Conservation (phyloP, 2,113 vertebrate genomes). For the Notiomystis cincta region DNA sequence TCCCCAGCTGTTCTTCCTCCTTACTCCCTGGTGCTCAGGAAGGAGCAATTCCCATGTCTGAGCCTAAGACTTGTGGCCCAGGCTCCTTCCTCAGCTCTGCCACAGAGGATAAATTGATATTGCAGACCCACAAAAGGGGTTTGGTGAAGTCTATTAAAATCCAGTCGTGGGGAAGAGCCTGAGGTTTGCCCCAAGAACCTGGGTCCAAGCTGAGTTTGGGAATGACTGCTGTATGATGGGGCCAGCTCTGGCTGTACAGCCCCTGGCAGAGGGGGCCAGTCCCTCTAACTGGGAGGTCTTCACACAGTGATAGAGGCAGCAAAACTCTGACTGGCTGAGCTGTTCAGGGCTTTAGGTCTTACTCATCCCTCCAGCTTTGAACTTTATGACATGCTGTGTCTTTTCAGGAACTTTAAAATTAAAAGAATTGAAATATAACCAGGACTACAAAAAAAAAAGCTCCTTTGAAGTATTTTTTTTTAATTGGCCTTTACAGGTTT, state of each 20-base stretch:
- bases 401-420: conserved; percentile 23
- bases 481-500: conserved; percentile 15
- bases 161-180: neutral
- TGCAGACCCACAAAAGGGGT: neutral
- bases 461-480: conserved; percentile 14
- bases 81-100: neutral
- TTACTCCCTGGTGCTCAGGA: neutral
- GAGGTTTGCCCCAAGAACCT: neutral
- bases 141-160: neutral
- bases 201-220: neutral
- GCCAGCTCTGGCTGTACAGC: neutral
- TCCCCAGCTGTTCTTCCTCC: neutral
- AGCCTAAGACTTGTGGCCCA: neutral
- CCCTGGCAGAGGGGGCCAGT: neutral
- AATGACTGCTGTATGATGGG: neutral
- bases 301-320: neutral
- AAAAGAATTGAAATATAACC: neutral
- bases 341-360: neutral
- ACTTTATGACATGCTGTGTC: conserved; percentile 6
- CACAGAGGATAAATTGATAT: neutral
- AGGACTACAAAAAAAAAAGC: neutral
- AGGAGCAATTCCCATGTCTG: fast-evolving
- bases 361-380: neutral
- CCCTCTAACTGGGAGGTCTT: neutral
- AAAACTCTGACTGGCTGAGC: neutral